Evolutionary conservation across 2,888 invertebrate species (phyloP).

Genomic region (Onchidella celtica): DNA sequence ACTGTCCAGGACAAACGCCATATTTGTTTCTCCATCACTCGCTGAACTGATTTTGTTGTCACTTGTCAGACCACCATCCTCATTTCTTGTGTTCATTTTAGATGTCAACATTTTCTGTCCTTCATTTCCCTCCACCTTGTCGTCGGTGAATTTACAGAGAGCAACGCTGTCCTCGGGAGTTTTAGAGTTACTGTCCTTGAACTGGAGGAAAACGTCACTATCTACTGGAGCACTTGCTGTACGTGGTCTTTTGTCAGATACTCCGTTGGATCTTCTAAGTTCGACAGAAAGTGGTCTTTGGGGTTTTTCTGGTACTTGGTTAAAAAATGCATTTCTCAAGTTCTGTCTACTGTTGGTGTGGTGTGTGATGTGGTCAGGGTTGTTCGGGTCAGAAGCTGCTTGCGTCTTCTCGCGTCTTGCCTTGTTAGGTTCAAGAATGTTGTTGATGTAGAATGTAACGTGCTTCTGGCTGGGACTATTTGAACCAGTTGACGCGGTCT

Average conservation of each 20-base stretch:
- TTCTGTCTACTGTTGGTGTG: neutral
- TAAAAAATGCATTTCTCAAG: neutral
- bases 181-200: neutral
- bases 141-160: neutral
- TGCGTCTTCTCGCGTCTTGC: neutral
- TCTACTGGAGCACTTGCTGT: neutral
- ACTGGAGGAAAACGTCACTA: neutral
- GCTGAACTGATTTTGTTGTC: no score
- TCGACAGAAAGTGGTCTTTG: neutral
- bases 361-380: neutral
- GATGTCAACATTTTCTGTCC: neutral
- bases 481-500: no score
- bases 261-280: neutral
- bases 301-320: neutral
- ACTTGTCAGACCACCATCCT: no score
- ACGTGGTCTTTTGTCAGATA: neutral
- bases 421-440: neutral
- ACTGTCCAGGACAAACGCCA: slow-evolving; percentile 13
- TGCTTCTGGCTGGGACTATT: neutral
- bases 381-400: neutral
- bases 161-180: neutral
- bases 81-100: no score
- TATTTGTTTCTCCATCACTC: neutral
- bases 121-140: neutral
- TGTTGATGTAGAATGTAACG: neutral